A percentile compares a stretch with the other conserved stretches of the same genome.
Conservation (phyloP, 2,797 vertebrate genomes). For the Psittacula derbiana region DNA sequence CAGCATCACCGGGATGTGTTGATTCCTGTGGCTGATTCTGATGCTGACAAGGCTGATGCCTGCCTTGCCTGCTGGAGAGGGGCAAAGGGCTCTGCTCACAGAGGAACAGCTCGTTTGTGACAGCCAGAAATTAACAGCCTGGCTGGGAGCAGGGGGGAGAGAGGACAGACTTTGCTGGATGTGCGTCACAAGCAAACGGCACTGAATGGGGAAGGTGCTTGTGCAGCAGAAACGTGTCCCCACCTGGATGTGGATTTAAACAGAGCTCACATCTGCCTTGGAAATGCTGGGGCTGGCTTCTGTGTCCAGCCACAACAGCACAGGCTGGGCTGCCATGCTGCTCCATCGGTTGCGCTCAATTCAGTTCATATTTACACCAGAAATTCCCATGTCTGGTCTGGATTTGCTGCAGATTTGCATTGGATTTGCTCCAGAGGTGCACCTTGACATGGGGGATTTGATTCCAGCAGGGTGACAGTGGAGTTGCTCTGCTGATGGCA, state of each 20-base stretch:
- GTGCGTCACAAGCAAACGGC: not conserved
- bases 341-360: not conserved
- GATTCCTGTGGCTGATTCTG: not conserved
- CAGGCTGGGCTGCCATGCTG: fast-evolving
- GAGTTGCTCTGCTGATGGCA: not conserved
- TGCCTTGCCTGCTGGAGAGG: not conserved
- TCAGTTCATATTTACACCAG: not conserved
- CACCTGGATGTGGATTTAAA: not conserved
- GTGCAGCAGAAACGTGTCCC: not conserved
- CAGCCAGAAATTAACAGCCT: not conserved
- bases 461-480: not conserved
- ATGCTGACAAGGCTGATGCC: not conserved
- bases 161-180: not conserved
- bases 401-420: not conserved
- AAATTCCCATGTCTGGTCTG: not conserved
- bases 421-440: not conserved
- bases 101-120: not conserved
- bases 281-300: not conserved
- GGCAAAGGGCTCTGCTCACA: not conserved
- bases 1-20: not conserved
- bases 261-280: fast-evolving
- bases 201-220: not conserved
- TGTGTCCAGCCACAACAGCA: not conserved
- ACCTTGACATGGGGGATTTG: fast-evolving
- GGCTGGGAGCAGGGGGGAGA: not conserved